A percentile compares a stretch with the other conserved stretches of the same genome.
phyloP scores from a whole-genome alignment of 2,888 invertebrate genomes.

The Lamproptera curius region DNA sequence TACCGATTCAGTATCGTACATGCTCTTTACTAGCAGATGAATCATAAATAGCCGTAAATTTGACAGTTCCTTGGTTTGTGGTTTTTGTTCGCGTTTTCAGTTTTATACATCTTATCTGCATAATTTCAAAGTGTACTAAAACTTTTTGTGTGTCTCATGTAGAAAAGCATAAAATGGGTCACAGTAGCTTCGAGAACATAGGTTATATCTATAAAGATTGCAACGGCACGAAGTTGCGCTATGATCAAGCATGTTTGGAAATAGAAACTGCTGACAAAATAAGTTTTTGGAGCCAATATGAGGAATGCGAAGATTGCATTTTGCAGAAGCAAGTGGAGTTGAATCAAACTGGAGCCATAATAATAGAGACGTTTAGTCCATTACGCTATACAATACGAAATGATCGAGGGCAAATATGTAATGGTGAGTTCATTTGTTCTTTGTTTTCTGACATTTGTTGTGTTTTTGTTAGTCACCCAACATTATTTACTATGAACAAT shows the following conservation, averaged over 20 bases:
- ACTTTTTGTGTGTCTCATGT: conserved; percentile 33
- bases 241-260: conserved; percentile 69
- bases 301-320: conserved; percentile 63
- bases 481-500: too few relatives aligned
- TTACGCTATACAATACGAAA: conserved; percentile 49
- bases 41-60: conserved; percentile 15
- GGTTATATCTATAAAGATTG: conserved; percentile 57
- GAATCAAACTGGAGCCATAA: conserved; percentile 35
- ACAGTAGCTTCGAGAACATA: conserved; percentile 58
- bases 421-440: conserved; percentile 41
- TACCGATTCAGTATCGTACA: too few relatives aligned
- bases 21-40: conserved; percentile 9
- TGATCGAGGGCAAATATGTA: conserved; percentile 50
- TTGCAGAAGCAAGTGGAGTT: conserved; percentile 42
- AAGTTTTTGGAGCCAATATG: conserved; percentile 63
- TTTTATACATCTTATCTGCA: conserved; percentile 3
- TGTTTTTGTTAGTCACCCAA: not conserved
- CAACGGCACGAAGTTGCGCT: conserved; percentile 46
- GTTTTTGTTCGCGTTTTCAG: conserved; percentile 10
- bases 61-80: conserved; percentile 5
- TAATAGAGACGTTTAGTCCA: conserved; percentile 55
- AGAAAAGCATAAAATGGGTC: conserved; percentile 45
- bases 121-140: conserved; percentile 5
- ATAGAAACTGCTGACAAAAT: conserved; percentile 48
- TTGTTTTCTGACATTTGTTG: conserved; percentile 1